Evolutionary conservation across 2,113 vertebrate genomes (phyloP).

Genomic region (Ariopsis seemanni): DNA sequence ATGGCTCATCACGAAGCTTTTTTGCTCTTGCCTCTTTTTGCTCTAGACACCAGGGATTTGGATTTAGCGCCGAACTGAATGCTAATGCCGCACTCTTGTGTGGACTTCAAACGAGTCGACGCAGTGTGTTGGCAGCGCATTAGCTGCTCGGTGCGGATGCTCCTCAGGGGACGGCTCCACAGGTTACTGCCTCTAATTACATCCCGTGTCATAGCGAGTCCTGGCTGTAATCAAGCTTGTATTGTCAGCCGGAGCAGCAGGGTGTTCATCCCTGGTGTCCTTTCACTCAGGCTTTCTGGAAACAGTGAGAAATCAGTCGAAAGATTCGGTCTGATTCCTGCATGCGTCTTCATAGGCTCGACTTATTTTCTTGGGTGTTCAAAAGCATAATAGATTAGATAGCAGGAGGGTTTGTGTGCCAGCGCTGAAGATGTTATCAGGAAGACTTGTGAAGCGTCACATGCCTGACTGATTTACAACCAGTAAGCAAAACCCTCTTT

Average conservation of each 20-base stretch:
- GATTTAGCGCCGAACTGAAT: constrained; percentile 11
- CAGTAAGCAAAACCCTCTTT: neutral
- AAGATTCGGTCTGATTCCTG: constrained; percentile 2
- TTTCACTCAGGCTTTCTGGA: neutral
- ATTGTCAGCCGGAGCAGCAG: constrained; percentile 56
- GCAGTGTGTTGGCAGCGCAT: neutral
- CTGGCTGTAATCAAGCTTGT: constrained; percentile 54
- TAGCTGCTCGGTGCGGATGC: constrained; percentile 42
- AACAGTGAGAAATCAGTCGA: neutral
- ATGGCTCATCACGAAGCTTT: neutral
- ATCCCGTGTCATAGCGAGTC: constrained; percentile 44
- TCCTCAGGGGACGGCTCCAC: constrained; percentile 45
- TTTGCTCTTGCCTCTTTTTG: neutral
- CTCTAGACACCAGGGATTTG: constrained; percentile 18
- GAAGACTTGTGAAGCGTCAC: neutral
- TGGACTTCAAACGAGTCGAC: constrained; percentile 33
- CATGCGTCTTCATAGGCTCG: neutral
- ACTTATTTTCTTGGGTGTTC: constrained; percentile 21
- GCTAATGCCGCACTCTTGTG: constrained; percentile 23
- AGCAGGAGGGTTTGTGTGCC: neutral
- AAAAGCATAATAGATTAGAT: constrained; percentile 31
- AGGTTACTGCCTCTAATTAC: constrained; percentile 61
- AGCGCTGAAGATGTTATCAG: constrained; percentile 24
- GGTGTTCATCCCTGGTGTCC: neutral
- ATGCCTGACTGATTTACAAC: constrained; percentile 18